These are phyloP conservation scores for Drosophila sulfurigaster DNA, from an alignment of 1,140 invertebrate species.

Conservation along the genomic window DNA sequence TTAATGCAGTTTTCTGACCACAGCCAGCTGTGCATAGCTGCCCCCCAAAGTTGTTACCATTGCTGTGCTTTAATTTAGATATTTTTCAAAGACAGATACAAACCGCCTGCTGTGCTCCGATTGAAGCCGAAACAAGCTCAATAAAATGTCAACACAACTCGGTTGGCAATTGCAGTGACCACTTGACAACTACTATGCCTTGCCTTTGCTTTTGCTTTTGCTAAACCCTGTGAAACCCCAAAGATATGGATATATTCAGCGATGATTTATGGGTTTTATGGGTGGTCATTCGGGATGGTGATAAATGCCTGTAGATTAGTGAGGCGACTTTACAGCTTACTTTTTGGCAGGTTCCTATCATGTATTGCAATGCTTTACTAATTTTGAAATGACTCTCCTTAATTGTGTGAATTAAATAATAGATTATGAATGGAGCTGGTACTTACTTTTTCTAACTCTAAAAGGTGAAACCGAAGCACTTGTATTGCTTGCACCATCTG, in stretches of 20 bases:
- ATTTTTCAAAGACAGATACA: constrained; percentile 62
- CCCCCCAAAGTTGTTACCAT: constrained; percentile 1
- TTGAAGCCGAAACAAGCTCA: constrained; percentile 52
- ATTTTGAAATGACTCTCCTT: not conserved
- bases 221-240: constrained; percentile 15
- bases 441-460: constrained; percentile 99
- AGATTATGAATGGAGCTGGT: constrained; percentile 20
- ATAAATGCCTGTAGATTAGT: constrained; percentile 62
- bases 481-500: constrained; percentile 99
- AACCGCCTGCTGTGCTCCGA: constrained; percentile 60
- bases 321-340: not conserved
- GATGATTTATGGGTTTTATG: constrained; percentile 51
- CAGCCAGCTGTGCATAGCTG: constrained; percentile 39
- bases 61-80: constrained; percentile 73
- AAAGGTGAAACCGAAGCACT: constrained; percentile 99
- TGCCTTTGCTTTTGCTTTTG: no score
- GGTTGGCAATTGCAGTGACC: constrained; percentile 70
- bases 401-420: not conserved
- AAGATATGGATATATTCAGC: no score
- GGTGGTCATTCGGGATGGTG: constrained; percentile 68
- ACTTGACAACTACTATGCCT: constrained; percentile 24
- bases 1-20: constrained; percentile 61
- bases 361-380: constrained; percentile 30
- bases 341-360: no score
- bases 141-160: constrained; percentile 79